Base-by-base conservation (phyloP, 30 jellyfish, hydroid and myxozoan species). In the Cassiopea andromeda region DNA sequence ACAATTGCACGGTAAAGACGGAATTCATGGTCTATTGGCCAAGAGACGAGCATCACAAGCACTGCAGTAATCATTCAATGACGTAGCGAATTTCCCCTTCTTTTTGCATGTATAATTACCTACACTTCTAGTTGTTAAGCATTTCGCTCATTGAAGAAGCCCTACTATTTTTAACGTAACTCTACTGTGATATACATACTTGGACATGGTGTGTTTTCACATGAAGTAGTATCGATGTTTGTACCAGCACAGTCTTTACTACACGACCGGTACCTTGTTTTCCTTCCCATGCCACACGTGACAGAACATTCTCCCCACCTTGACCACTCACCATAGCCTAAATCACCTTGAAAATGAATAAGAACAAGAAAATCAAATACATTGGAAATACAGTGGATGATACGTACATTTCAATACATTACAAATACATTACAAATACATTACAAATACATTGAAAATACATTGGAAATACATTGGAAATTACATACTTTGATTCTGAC, bases 271-370 rank as follows among this genome's bases (percentile, higher is more conserved):
- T 48, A 87, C 15, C 94, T 44, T 46, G 83, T 59, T 78, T 71
- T 75, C 46, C n/a, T 61, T n/a, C 94, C 94, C 87, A 87, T 61
- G 73, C 94, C 94, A 87, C 94, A 87, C 7, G 94, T 3, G 14
- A 61, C 45, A 15, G 85, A 49, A 44, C 94, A 87, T 67, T 87
- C 94, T 1, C 94, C 94, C 94, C 94, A 87, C 2, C 14, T 77
- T 18, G 94, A 75, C 94, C 94, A 87, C n/a, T 78, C 84, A 1
- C 83, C 69, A 69, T 87, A 87, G 14, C 94, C 94, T 16, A 84
- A 69, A 50, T 84, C 92, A 60, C 92, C 92, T 84, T 3, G 19
- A 17, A 64, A 64, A 64, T 9, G 2, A 2, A 5, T 27, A 64
- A 5, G 73, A 64, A 64, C 8, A 14, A 2, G 73, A 27, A 27